Evolutionary conservation across 2,797 vertebrate genomes (phyloP), one percentile per base, ranked within the genome.

Genomic region (Crotalus adamanteus): DNA sequence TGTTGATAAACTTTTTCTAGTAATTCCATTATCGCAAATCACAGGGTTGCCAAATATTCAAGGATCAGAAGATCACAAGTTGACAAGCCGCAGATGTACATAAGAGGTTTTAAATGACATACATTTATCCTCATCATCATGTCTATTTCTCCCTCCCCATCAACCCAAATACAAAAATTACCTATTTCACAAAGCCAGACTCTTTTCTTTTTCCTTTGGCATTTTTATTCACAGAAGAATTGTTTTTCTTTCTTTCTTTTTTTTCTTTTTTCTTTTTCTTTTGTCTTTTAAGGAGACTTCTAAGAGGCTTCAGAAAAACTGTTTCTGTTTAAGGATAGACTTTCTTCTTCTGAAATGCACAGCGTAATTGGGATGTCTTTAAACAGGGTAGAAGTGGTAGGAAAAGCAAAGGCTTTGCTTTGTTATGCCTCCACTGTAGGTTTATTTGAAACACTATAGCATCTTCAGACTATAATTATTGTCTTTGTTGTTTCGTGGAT

Each of bases 301-400:
- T 93, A 91, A 92, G 91, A 95, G 88, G 53, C 94, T 97, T 96
- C 95, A 94, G 94, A 95, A 95, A 97, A 97, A 95, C 95, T 97
- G 96, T 96, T 98, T 97, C 92, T 96, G 91, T 95, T 97, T 97
- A 97, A 97, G 96, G 95, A 97, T 95, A 97, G 96, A 97, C 96
- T 95, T 97, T 47, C 85, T 97, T 96, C 95, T 96, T 95, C 94
- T 97, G 6, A 0, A 97, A 96, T 94, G 37, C 92, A 95, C 53
- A 85, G 93, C 93, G 93, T 96, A 97, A 98, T 96, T 96, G 95
- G 97, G 97, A 98, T 96, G 97, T 97, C 97, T 97, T 89, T 93
- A 96, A 96, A 94, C 90, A 93, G 94, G 95, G 95, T 83, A 94
- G 95, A 96, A 96, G 92, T 96, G 97, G 96, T 95, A 96, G 97